These are phyloP conservation scores for Flabesymbios commensalis DNA, from an alignment of 2,888 invertebrate genomes.

Conservation along the genomic window DNA sequence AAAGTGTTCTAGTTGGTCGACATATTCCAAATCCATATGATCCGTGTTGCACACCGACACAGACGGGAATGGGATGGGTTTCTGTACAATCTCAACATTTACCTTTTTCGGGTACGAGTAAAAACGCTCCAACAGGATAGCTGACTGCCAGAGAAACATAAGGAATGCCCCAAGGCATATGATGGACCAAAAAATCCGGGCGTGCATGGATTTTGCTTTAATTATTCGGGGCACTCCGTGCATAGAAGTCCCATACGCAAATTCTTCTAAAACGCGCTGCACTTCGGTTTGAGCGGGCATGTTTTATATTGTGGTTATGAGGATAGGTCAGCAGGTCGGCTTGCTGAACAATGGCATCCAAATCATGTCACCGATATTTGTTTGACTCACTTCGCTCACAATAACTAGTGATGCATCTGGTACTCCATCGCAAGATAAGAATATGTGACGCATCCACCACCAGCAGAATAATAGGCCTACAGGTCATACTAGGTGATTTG, in stretches of 20 bases:
- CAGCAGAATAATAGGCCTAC: too few species aligned
- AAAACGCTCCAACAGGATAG: slow-evolving; percentile 29
- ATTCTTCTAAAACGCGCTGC: slow-evolving; percentile 24
- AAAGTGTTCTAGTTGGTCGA: slow-evolving; percentile 23
- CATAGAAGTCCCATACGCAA: slow-evolving; percentile 35
- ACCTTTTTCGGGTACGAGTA: slow-evolving; percentile 38
- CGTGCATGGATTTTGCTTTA: slow-evolving; percentile 31
- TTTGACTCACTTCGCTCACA: too few species aligned
- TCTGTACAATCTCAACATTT: slow-evolving; percentile 36
- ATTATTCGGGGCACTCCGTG: slow-evolving; percentile 39
- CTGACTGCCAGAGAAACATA: slow-evolving; percentile 38
- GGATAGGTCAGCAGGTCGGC: too few species aligned
- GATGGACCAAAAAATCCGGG: slow-evolving; percentile 34
- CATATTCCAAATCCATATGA: slow-evolving; percentile 30
- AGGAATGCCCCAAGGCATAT: slow-evolving; percentile 36
- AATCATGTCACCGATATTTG: too few species aligned
- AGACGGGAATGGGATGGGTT: slow-evolving; percentile 35
- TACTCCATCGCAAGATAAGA: too few species aligned
- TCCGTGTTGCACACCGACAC: slow-evolving; percentile 38
- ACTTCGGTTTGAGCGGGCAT: too few species aligned
- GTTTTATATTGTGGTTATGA: too few species aligned
- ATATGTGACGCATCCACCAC: too few species aligned
- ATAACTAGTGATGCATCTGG: too few species aligned
- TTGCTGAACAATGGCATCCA: too few species aligned
- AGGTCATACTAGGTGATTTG: too few species aligned